Evolutionary conservation across 2,797 vertebrate species (phyloP).

Genomic region (Eulemur mongoz): DNA sequence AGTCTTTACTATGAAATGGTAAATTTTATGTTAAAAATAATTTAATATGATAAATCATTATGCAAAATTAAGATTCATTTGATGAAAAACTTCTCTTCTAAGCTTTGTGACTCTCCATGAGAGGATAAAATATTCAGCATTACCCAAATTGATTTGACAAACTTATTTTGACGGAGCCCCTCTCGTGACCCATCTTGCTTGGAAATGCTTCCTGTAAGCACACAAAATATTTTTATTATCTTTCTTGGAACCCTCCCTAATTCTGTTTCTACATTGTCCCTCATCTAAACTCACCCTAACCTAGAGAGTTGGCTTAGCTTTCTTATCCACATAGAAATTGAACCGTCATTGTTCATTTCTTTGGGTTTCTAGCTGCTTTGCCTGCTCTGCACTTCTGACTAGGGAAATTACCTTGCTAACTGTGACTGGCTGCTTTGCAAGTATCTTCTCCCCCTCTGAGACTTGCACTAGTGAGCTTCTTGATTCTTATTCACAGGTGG

Average conservation of each 20-base stretch:
- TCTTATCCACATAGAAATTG: background rate
- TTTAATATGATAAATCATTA: background rate
- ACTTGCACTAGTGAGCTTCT: background rate
- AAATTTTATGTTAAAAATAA: constrained; percentile 2
- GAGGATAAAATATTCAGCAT: background rate
- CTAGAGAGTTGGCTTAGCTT: background rate
- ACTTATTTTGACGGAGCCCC: constrained; percentile 5
- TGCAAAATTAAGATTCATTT: constrained; percentile 10
- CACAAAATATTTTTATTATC: background rate
- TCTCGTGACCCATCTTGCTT: background rate
- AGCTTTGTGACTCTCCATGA: background rate
- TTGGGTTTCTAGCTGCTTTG: background rate
- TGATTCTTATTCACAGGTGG: background rate
- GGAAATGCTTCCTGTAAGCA: background rate
- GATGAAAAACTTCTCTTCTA: background rate
- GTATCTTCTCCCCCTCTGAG: background rate
- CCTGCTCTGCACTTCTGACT: background rate
- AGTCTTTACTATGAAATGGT: background rate
- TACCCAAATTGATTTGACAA: background rate
- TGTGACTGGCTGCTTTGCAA: background rate
- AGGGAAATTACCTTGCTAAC: background rate
- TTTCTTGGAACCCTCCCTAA: constrained; percentile 36
- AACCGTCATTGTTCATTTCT: background rate
- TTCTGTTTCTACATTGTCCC: background rate
- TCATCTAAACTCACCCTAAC: background rate